Evolutionary conservation across 2,888 invertebrate species (phyloP), one percentile per base, ranked within the genome.

Genomic region (Eulithis prunata): DNA sequence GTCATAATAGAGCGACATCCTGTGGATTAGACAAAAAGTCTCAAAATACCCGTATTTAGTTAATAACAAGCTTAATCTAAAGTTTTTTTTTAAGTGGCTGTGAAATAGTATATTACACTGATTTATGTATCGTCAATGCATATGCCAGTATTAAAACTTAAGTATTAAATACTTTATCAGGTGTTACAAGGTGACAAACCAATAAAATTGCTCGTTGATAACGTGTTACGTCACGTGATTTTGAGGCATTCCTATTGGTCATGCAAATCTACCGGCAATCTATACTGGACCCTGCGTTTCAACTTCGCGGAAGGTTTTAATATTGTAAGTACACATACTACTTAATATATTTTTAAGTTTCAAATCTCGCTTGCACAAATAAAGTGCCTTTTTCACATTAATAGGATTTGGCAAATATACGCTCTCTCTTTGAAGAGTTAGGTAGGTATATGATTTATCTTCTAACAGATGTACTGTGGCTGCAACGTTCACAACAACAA

Each of bases 31-130:
- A 64, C 36, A 45, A 54, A 54, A 36, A 56, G 56, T 59, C 56
- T 66, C 51, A 46, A 66, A 59, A 56, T 43, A 53, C 65, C 21
- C 55, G 55, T 64, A 41, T 64, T 64, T 70, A 71, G 62, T 64
- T 66, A 61, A 65, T 62, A 72, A 68, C 71, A 74, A 72, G 75
- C 76, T 77, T 78, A 69, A 80, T 71, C 80, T 82, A 80, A 82
- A 80, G 76, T 80, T 83, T 80, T 79, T n/a, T 21, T 80, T 83
- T 85, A 84, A 85, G 87, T 85, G 90, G 91, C 91, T 91, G 91
- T 91, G 90, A 91, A 77, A 82, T 90, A 90, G 89, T 78, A 85
- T 84, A 86, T 87, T 79, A 81, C 72, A 74, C 68, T 55, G 36
- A 52, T 60, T 54, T 54, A 6, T 32, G 32, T 32, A 38, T 53